Conservation (phyloP, 2,888 invertebrate species). For the Acanthosepion esculentum region DNA sequence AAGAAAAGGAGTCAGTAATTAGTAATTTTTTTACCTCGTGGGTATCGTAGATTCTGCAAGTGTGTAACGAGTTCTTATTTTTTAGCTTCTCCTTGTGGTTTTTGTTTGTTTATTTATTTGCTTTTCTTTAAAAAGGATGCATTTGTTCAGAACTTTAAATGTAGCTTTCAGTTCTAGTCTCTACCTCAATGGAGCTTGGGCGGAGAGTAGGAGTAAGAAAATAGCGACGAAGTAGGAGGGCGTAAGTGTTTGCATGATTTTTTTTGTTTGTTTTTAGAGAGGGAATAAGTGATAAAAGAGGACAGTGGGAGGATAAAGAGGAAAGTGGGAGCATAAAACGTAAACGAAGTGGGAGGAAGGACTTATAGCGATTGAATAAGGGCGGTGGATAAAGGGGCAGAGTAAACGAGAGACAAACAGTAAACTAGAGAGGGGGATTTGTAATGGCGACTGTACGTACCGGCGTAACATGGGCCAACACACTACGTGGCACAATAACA, state of each 20-base stretch:
- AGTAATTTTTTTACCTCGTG: not conserved
- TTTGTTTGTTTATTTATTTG: too few species aligned
- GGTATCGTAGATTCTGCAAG: not conserved
- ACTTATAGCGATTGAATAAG: not conserved
- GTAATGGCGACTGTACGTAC: not conserved
- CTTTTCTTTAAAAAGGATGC: too few species aligned
- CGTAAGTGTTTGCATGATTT: too few species aligned
- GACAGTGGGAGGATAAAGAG: not conserved
- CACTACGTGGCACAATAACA: slow-evolving; percentile 42
- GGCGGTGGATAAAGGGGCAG: not conserved
- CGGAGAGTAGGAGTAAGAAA: not conserved
- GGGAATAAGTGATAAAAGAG: too few species aligned
- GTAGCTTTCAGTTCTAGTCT: too few species aligned
- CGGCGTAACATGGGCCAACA: slow-evolving; percentile 34
- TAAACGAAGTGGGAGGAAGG: not conserved
- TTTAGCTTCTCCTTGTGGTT: too few species aligned
- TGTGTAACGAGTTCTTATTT: too few species aligned
- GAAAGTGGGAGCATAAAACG: not conserved
- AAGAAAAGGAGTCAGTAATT: not conserved
- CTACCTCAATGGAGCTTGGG: too few species aligned
- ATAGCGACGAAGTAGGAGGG: not conserved
- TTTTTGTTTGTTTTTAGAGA: too few species aligned
- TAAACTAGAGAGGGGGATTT: not conserved
- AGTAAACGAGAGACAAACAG: not conserved
- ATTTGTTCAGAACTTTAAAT: too few species aligned